A percentile compares a stretch with the other conserved stretches of the same genome.
These are phyloP conservation scores for Polyodon spathula DNA, from an alignment of 2,113 vertebrate genomes.

Conservation along the genomic window DNA sequence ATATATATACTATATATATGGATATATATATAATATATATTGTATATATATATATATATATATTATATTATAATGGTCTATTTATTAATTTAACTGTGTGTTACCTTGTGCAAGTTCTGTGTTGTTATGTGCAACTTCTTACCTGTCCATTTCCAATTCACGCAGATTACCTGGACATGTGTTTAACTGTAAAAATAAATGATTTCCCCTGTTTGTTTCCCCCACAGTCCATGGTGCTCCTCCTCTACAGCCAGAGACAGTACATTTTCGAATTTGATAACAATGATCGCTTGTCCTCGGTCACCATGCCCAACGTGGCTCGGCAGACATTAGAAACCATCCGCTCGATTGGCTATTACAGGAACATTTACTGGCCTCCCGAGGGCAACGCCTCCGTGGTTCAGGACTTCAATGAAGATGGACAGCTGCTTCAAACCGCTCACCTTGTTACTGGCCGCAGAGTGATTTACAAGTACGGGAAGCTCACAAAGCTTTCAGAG, in stretches of 20 bases:
- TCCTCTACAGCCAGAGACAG: conserved; percentile 92
- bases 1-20: no score
- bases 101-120: no score
- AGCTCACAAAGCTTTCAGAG: conserved; percentile 82
- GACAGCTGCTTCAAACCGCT: conserved; percentile 78
- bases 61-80: no score
- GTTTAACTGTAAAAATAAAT: conserved; percentile 9
- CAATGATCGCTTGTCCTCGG: conserved; percentile 82
- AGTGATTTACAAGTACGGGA: conserved; percentile 89
- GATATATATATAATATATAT: no score
- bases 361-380: conserved; percentile 86
- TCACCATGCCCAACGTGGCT: conserved; percentile 96
- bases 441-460: conserved; percentile 85
- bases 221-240: conserved; percentile 87
- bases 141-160: no score
- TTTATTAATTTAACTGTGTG: no score
- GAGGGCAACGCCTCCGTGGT: conserved; percentile 87
- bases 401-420: conserved; percentile 89
- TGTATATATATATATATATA: no score
- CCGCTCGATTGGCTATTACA: conserved; percentile 90
- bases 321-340: conserved; percentile 86
- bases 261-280: conserved; percentile 98
- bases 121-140: no score
- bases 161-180: no score
- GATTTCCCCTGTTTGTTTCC: conserved; percentile 21